Evolutionary conservation across 2,888 invertebrate species (phyloP).

Genomic region (Tipula vernalis): DNA sequence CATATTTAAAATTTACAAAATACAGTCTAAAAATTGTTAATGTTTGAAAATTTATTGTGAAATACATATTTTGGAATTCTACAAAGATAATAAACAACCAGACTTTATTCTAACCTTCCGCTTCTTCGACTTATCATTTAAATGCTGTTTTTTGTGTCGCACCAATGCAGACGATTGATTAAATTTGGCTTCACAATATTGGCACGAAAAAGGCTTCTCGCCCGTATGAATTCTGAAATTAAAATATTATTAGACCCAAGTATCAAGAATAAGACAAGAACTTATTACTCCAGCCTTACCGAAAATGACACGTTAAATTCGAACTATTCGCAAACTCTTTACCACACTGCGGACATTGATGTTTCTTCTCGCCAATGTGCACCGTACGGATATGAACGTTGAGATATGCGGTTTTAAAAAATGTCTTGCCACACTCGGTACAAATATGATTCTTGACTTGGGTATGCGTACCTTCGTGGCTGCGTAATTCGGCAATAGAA

Average conservation of each 20-base stretch:
- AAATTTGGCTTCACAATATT: slow-evolving; percentile 17
- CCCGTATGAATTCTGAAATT: slow-evolving; percentile 18
- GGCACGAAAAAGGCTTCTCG: slow-evolving; percentile 18
- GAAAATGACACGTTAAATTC: slow-evolving; percentile 19
- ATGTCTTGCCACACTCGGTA: slow-evolving; percentile 18
- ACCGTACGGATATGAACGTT: slow-evolving; percentile 18
- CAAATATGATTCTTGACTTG: slow-evolving; percentile 19
- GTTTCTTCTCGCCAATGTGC: slow-evolving; percentile 18
- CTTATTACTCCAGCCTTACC: slow-evolving; percentile 9
- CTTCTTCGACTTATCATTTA: neutral
- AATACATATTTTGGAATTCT: neutral
- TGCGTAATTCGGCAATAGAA: slow-evolving; percentile 15
- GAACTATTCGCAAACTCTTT: slow-evolving; percentile 19
- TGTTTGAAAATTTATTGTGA: too few relatives aligned
- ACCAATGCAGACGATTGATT: slow-evolving; percentile 19
- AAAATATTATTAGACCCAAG: neutral
- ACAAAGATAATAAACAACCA: neutral
- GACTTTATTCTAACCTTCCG: neutral
- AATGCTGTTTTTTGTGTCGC: slow-evolving; percentile 18
- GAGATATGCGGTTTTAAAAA: slow-evolving; percentile 19
- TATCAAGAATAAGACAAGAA: neutral
- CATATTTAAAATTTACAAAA: too few relatives aligned
- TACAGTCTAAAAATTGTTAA: too few relatives aligned
- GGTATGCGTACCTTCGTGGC: slow-evolving; percentile 18
- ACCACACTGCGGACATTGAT: slow-evolving; percentile 18